Evolutionary conservation across 2,797 vertebrate genomes (phyloP), one percentile per base, ranked within the genome.

Genomic region (Psittacula echo): DNA sequence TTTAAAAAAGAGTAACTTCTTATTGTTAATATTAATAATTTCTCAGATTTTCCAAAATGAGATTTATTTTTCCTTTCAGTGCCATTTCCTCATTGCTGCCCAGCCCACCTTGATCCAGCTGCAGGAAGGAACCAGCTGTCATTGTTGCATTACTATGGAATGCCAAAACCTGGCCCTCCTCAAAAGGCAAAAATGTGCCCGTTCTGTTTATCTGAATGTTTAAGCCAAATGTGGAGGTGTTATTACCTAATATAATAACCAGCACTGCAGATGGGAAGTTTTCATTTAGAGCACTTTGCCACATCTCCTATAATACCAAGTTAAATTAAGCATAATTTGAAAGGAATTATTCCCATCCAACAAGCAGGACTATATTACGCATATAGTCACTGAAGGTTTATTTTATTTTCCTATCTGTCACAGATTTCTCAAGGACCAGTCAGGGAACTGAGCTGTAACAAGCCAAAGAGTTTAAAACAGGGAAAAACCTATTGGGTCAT

Each of bases 401-500:
- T 81, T 86, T 32, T 56, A 39, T 87, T 77, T 82, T 77, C 17
- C 16, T 86, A 16, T 45, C 47, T 84, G 26, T 64, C 74, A 79
- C 47, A 56, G 51, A 64, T 84, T 88, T 86, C 21, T 82, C 37
- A 82, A 82, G 22, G n/a, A 51, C 45, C 10, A 73, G 44, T 42
- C n/a, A 71, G 15, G 21, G 29, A 79, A 86, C 32, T 21, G 60
- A 94, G 17, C 13, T 16, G 77, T 53, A 15, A 7, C 15, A 67
- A 66, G 5, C 26, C 27, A 3, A 85, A 79, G n/a, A 34, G 19
- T 90, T 93, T 96, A 61, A 85, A 94, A 68, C 13, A 77, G 12
- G 27, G 54, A 41, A 74, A 90, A 88, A 65, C 3, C 23, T 87
- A 44, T 65, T 71, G 74, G 77, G 42, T 94, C 54, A 77, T 74